phyloP scores from a whole-genome alignment of 2,797 vertebrate genomes.

The Semaprochilodus insignis region DNA sequence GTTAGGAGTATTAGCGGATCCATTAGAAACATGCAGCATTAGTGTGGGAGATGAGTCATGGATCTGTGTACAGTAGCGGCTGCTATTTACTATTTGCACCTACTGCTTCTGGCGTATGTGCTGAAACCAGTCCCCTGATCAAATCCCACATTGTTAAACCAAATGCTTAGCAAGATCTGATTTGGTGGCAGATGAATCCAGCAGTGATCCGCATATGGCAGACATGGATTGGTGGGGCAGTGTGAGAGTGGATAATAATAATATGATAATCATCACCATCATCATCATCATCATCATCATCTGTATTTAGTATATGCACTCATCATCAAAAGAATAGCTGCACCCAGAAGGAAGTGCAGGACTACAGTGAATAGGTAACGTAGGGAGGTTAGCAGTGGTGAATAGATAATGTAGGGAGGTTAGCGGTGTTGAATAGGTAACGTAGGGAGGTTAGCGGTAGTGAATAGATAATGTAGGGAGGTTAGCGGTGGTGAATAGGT shows the following conservation, averaged over 20 bases:
- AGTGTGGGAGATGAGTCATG: slow-evolving; percentile 47
- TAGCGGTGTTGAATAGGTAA: neutral
- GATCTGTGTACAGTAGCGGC: slow-evolving; percentile 33
- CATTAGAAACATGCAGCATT: slow-evolving; percentile 46
- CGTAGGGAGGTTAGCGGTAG: neutral
- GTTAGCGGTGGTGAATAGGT: neutral
- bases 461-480: neutral
- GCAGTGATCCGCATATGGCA: neutral
- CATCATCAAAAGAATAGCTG: too few relatives aligned
- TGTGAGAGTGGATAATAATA: neutral
- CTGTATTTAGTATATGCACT: too few relatives aligned
- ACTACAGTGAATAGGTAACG: neutral
- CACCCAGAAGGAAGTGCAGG: too few relatives aligned
- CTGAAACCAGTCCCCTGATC: slow-evolving; percentile 8
- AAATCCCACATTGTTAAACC: neutral
- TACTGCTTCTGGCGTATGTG: slow-evolving; percentile 21
- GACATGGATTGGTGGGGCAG: neutral
- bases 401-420: neutral
- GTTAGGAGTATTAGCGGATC: slow-evolving; percentile 41
- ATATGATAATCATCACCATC: neutral
- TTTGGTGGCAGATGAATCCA: slow-evolving; percentile 12
- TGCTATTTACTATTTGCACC: slow-evolving; percentile 40
- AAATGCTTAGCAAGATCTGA: neutral
- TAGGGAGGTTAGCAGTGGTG: neutral
- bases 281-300: too few relatives aligned